phyloP scores from a whole-genome alignment of 2,113 vertebrate species.

The Colaptes auratus region DNA sequence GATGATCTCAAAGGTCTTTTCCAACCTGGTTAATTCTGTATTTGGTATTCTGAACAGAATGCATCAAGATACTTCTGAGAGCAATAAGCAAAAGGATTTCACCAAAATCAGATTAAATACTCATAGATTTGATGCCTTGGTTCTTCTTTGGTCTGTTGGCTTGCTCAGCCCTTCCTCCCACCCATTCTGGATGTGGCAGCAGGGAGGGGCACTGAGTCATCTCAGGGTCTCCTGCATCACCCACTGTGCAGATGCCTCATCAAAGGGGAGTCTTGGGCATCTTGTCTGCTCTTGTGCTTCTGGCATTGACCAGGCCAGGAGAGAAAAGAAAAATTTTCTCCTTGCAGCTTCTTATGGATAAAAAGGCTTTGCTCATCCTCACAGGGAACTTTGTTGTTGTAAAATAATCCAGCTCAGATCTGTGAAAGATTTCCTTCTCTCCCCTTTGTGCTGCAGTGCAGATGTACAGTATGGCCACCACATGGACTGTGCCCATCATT shows the following conservation, averaged over 20 bases:
- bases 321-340: background rate
- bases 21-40: no score
- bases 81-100: background rate
- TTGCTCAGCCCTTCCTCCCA: background rate
- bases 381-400: rapidly evolving
- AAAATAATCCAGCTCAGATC: background rate
- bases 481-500: background rate
- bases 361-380: background rate
- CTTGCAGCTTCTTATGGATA: background rate
- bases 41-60: no score
- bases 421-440: background rate
- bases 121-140: background rate
- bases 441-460: background rate
- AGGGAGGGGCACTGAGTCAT: background rate
- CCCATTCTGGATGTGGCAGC: rapidly evolving
- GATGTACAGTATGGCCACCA: background rate
- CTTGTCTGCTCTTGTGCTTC: background rate
- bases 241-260: rapidly evolving
- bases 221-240: background rate
- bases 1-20: no score
- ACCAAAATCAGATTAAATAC: background rate
- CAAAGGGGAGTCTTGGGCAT: background rate
- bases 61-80: no score
- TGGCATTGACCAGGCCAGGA: no score
- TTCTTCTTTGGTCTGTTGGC: background rate